These are phyloP conservation scores for Myotis vivesi DNA, from an alignment of 2,797 vertebrate species.

Conservation along the genomic window DNA sequence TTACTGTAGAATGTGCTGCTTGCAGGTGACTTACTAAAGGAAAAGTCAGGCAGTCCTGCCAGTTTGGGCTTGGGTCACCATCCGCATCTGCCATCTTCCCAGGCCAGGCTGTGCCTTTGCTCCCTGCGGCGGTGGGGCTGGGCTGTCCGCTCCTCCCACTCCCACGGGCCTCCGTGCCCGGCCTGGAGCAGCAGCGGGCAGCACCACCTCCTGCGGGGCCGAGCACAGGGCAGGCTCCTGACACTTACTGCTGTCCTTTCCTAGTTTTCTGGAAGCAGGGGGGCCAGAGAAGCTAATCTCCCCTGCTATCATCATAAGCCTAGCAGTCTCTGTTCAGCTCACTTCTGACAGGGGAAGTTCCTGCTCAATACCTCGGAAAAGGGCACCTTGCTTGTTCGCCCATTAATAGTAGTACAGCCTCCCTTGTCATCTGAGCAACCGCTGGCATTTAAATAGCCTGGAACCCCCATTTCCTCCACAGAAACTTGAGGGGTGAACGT, in stretches of 20 bases:
- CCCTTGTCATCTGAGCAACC: conserved; percentile 30
- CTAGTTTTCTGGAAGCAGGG: neutral
- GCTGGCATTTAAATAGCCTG: conserved; percentile 47
- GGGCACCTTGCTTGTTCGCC: conserved; percentile 37
- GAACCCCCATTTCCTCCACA: neutral
- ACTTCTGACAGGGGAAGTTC: conserved; percentile 13
- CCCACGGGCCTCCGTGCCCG: rapidly evolving
- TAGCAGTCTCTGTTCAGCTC: conserved; percentile 10
- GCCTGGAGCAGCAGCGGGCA: neutral
- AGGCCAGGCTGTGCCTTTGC: neutral
- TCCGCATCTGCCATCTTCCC: neutral
- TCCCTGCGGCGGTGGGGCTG: neutral
- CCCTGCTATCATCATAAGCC: neutral
- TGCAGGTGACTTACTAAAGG: neutral
- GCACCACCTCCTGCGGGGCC: rapidly evolving
- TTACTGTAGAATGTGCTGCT: no score
- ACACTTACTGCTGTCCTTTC: neutral
- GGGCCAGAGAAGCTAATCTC: neutral
- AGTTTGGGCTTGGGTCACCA: neutral
- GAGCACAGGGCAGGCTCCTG: neutral
- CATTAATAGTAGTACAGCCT: conserved; percentile 61
- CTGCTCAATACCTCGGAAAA: conserved; percentile 38
- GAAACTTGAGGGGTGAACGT: neutral
- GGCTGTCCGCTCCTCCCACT: neutral
- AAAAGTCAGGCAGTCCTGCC: neutral